Evolutionary conservation across 2,888 invertebrate species (phyloP), one percentile per base, ranked within the genome.

Genomic region (Plagodis dolabraria): DNA sequence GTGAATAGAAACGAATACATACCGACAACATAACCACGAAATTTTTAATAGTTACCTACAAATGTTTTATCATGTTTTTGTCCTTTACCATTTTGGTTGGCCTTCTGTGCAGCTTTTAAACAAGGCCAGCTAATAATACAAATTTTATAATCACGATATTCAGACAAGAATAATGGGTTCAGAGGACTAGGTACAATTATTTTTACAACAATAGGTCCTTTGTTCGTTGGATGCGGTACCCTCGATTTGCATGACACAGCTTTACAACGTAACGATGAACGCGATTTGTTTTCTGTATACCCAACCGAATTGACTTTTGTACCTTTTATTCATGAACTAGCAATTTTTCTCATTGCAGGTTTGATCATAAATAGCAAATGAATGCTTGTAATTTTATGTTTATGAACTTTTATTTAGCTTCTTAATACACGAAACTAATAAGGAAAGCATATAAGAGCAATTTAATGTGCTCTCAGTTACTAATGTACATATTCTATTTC

Each of bases 141-240:
- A 44, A 53, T 60, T 42, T 49, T 34, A n/a, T 45, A 12, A 56
- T 48, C 60, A 53, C 49, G 53, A 50, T 57, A 56, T 57, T 61
- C 48, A 53, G 56, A 59, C 50, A 50, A 63, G 53, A 59, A 49
- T 53, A 58, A 63, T 63, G 62, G 62, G 67, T 59, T 40, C 69
- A 71, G 77, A 79, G 80, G 79, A 79, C 78, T 79, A 8, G 40
- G 40, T 40, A 79, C 80, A 82, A 89, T 89, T 88, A 88, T 86
- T 87, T 88, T 88, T 87, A 83, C 80, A 86, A 89, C 89, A 89
- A 89, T 86, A 82, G 78, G 74, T 77, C 79, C 83, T 85, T 81
- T 84, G 82, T 83, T 77, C 49, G 53, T 36, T 46, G 52, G 47
- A 51, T 52, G 34, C 45, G 48, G 52, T 56, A 75, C 74, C 79